Conservation (phyloP, 2,113 vertebrate species). For the Corythaixoides concolor region DNA sequence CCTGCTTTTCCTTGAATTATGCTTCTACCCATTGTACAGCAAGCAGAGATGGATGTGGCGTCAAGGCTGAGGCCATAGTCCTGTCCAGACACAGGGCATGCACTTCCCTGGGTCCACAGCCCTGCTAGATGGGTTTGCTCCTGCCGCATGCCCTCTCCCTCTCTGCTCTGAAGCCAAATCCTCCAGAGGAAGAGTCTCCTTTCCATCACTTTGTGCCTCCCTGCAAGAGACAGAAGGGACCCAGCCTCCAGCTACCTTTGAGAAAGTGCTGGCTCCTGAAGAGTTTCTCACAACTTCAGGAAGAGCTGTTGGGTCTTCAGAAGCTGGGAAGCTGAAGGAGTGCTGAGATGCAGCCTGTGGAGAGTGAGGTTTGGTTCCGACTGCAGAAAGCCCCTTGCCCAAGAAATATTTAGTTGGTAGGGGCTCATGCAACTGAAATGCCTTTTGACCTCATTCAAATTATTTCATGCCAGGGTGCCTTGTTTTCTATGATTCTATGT, state of each 20-base stretch:
- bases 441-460: background rate
- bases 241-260: background rate
- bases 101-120: background rate
- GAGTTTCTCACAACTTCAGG: background rate
- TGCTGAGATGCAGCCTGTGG: background rate
- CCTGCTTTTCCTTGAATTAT: background rate
- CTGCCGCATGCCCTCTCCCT: background rate
- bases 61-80: background rate
- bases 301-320: background rate
- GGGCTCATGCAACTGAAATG: background rate
- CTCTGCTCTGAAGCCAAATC: background rate
- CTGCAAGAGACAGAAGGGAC: background rate
- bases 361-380: background rate
- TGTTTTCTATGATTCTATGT: background rate
- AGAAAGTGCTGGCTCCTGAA: background rate
- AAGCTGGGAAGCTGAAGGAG: background rate
- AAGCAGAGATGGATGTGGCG: background rate
- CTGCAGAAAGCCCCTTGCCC: background rate
- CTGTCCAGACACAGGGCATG: background rate
- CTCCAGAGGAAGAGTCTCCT: background rate
- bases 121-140: background rate
- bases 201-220: background rate
- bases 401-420: background rate
- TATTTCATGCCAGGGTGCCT: background rate
- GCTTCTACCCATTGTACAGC: background rate